Evolutionary conservation across 2,888 invertebrate genomes (phyloP), one percentile per base, ranked within the genome.

Genomic region (Protula sp.): DNA sequence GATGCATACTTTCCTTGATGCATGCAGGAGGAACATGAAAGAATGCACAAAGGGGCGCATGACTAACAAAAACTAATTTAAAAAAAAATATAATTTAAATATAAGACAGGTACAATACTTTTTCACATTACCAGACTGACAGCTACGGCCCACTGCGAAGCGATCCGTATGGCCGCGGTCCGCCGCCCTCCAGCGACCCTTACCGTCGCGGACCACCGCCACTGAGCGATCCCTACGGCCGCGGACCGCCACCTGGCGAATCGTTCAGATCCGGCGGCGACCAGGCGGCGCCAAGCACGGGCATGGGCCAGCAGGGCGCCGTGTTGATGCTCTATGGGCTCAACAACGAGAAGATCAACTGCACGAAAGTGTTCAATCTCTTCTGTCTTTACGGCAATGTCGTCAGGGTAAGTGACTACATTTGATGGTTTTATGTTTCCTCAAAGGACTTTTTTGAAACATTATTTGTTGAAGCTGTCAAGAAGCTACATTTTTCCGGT

Each of bases 321-420:
- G 97, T 98, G 64, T 89, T 97, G 85, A 97, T 98, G 97, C 94
- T 98, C 60, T 98, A 99, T 83, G 97, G 97, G 2, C 85, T 99
- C 66, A 92, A 94, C 81, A 89, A 90, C 58, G 88, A 91, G 74
- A 91, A 92, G 74, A 91, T 94, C 80, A 99, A 97, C 83, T 91
- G 94, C 67, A 95, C 97, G 79, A 88, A 90, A 76, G 87, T 99
- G 64, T 99, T 99, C 87, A 99, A 99, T 84, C 85, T 99, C 74
- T 92, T 99, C 85, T 99, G 99, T 83, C 87, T 98, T 66, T 99
- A 98, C 82, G 99, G 99, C 73, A 99, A 99, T 82, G 95, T 98
- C 68, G 90, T 93, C 74, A 89, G 94, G 87, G 95, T 97, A 83
- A 86, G 80, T 72, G n/a, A 53, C n/a, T n/a, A n/a, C n/a, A n/a